Conservation (phyloP, 37 sponge, comb jelly and placozoan genomes). For the Cliona cf. orientalis region DNA sequence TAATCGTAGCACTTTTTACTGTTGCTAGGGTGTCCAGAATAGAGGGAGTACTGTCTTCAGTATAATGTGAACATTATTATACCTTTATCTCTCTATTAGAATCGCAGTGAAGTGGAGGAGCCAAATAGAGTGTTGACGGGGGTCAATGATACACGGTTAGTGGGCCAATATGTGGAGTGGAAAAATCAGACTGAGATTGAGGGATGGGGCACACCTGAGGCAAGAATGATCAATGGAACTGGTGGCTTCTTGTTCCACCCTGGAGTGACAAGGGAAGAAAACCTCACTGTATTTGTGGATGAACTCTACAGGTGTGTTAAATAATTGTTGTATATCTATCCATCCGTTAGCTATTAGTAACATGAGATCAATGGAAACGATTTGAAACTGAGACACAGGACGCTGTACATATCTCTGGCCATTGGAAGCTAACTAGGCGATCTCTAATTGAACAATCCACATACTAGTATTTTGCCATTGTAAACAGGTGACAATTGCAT, state of each 20-base stretch:
- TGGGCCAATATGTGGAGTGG: slow-evolving; percentile 72
- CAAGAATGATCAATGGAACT: slow-evolving; percentile 64
- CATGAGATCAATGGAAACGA: too few species aligned
- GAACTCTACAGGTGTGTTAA: slow-evolving; percentile 67
- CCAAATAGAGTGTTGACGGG: slow-evolving; percentile 60
- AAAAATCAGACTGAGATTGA: slow-evolving; percentile 44
- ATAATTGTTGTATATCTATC: neutral
- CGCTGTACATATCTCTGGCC: too few species aligned
- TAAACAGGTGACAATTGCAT: too few species aligned
- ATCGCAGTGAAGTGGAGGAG: neutral
- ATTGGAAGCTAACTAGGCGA: too few species aligned
- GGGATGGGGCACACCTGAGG: slow-evolving; percentile 63
- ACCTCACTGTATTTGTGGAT: slow-evolving; percentile 57
- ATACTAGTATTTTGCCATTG: too few species aligned
- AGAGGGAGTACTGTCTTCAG: neutral
- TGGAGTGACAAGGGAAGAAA: slow-evolving; percentile 42
- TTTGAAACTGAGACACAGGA: too few species aligned
- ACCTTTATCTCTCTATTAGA: slow-evolving; percentile 11
- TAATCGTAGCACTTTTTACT: neutral
- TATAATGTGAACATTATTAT: neutral
- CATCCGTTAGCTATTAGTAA: too few species aligned
- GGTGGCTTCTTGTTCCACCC: slow-evolving; percentile 81
- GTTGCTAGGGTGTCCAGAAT: neutral
- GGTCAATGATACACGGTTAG: slow-evolving; percentile 32
- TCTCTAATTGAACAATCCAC: too few species aligned